Percentiles rank a stretch among this genome's conserved stretches.
These are phyloP conservation scores for Odontothrips loti DNA, from an alignment of 2,888 invertebrate species.

Conservation along the genomic window DNA sequence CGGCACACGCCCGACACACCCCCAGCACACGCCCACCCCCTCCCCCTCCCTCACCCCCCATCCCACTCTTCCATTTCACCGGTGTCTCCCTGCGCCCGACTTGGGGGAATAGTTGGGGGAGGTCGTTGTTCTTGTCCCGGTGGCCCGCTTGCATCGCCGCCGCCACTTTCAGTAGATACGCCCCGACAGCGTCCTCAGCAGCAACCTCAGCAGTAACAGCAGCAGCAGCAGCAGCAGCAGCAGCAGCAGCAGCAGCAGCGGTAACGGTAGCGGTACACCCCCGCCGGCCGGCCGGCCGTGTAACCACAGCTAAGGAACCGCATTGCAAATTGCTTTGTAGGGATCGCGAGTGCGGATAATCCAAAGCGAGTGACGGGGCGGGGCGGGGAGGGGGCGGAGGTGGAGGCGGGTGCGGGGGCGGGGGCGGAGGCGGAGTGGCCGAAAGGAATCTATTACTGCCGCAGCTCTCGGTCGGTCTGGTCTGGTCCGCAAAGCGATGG, in stretches of 20 bases:
- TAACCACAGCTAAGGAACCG: neutral
- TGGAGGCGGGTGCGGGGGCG: neutral
- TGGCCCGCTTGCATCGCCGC: neutral
- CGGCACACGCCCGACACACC: neutral
- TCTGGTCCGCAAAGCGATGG: no score
- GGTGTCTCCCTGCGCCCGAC: neutral
- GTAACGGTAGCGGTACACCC: no score
- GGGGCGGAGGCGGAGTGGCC: neutral
- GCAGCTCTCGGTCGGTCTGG: neutral
- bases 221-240: no score
- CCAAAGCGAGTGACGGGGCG: neutral
- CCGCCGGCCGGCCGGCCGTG: no score
- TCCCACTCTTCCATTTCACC: neutral
- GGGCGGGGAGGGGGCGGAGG: neutral
- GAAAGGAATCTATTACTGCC: neutral
- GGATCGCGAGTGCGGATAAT: neutral
- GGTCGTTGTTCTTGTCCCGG: slow-evolving; percentile 6
- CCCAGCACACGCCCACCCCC: neutral
- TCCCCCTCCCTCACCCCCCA: neutral
- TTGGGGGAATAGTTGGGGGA: neutral
- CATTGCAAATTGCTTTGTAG: neutral
- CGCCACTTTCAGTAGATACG: no score
- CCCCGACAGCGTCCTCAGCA: no score
- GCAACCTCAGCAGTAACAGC: no score
- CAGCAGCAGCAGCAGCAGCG: no score